Conservation (phyloP, 2,888 invertebrate genomes). For the Malacosoma neustria region DNA sequence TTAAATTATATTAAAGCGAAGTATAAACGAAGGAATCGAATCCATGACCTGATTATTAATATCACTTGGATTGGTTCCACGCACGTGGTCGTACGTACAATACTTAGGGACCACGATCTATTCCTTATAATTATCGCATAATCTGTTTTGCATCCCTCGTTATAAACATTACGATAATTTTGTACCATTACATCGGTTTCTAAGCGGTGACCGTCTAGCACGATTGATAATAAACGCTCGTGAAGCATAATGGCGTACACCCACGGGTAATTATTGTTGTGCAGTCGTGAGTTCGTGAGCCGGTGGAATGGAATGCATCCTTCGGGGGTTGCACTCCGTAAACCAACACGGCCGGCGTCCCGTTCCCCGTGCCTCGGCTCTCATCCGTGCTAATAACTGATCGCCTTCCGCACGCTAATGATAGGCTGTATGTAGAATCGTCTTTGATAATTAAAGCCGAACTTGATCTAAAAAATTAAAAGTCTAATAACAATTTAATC, state of each 20-base stretch:
- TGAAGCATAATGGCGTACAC: slow-evolving; percentile 75
- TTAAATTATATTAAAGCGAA: too few species aligned
- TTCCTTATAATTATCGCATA: slow-evolving; percentile 70
- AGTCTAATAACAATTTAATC: too few species aligned
- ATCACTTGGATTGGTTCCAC: too few species aligned
- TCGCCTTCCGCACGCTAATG: slow-evolving; percentile 68
- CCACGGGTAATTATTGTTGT: slow-evolving; percentile 75
- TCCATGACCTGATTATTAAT: too few species aligned
- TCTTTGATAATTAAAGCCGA: too few species aligned
- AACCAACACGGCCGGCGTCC: slow-evolving; percentile 55
- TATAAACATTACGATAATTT: slow-evolving; percentile 73
- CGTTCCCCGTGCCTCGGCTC: slow-evolving; percentile 11
- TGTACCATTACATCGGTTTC: slow-evolving; percentile 64
- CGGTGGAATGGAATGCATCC: slow-evolving; percentile 70
- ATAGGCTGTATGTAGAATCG: too few species aligned
- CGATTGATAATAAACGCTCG: slow-evolving; percentile 74
- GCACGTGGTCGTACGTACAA: too few species aligned
- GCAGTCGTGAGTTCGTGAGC: slow-evolving; percentile 74
- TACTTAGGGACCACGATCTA: slow-evolving; percentile 64
- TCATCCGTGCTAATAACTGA: slow-evolving; percentile 66
- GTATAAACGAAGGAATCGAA: too few species aligned
- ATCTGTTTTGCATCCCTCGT: slow-evolving; percentile 73
- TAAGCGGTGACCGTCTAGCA: slow-evolving; percentile 69
- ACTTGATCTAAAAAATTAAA: too few species aligned
- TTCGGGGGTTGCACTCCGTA: slow-evolving; percentile 71